Conservation (phyloP, 1,140 invertebrate genomes). For the Papilio glaucus region DNA sequence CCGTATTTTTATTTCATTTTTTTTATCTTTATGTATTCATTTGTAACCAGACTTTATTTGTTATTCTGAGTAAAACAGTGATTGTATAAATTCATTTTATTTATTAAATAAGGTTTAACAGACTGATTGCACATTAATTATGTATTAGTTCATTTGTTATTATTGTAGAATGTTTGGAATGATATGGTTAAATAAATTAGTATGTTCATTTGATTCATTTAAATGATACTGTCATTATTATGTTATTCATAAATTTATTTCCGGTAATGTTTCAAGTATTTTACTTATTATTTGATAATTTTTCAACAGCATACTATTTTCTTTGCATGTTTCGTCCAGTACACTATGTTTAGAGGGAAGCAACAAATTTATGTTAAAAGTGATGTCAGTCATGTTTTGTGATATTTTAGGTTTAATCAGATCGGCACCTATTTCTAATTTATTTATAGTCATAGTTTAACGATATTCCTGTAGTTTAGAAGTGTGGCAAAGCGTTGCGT, state of each 20-base stretch:
- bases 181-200: background rate
- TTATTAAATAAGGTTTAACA: slow-evolving; percentile 16
- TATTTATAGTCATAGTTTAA: slow-evolving; percentile 44
- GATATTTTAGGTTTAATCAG: slow-evolving; percentile 69
- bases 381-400: slow-evolving; percentile 75
- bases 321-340: slow-evolving; percentile 8
- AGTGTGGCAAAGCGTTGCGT: slow-evolving; percentile 39
- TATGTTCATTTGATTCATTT: background rate
- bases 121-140: slow-evolving; percentile 24
- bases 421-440: slow-evolving; percentile 56
- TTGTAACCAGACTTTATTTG: background rate
- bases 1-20: background rate
- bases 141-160: slow-evolving; percentile 19
- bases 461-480: slow-evolving; percentile 49
- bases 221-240: background rate
- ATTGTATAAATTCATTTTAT: slow-evolving; percentile 9
- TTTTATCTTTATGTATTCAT: background rate
- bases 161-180: background rate
- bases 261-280: too few species aligned
- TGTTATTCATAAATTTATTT: background rate
- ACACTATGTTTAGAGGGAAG: background rate
- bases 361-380: slow-evolving; percentile 42
- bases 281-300: background rate
- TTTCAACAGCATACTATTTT: background rate
- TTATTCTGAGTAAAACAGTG: background rate